phyloP scores from a whole-genome alignment of 2,113 vertebrate genomes.

The Eolophus roseicapilla region DNA sequence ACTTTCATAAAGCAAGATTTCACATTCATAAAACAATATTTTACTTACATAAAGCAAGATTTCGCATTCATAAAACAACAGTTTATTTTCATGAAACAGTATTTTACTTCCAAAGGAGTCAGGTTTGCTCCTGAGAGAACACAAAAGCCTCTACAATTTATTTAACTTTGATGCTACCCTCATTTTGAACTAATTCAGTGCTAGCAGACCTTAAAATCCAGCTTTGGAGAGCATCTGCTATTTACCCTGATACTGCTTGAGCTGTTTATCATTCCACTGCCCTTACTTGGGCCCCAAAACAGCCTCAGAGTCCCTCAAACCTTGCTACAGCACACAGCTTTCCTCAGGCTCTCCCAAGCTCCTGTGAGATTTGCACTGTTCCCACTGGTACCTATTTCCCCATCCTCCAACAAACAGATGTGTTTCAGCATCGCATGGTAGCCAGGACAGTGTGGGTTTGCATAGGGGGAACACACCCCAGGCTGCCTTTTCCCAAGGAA shows the following conservation, averaged over 20 bases:
- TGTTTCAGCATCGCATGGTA: accelerated
- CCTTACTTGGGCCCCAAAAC: neutral
- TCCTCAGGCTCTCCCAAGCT: neutral
- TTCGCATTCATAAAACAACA: neutral
- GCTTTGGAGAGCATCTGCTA: neutral
- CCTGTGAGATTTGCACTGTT: neutral
- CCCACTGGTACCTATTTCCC: neutral
- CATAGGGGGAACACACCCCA: neutral
- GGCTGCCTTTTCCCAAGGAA: neutral
- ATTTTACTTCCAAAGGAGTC: neutral
- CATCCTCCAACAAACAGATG: neutral
- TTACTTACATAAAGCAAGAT: neutral
- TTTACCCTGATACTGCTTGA: neutral
- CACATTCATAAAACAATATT: too few relatives aligned
- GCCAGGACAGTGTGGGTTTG: neutral
- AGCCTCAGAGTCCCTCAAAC: neutral
- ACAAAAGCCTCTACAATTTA: neutral
- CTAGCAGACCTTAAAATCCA: neutral
- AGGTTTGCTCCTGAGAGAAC: neutral
- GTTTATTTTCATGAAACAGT: neutral
- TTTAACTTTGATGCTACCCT: neutral
- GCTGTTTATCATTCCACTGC: neutral
- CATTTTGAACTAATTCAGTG: neutral
- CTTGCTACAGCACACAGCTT: neutral
- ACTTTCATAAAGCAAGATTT: too few relatives aligned